phyloP scores from a whole-genome alignment of 2,113 vertebrate species.

The Cololabis saira region DNA sequence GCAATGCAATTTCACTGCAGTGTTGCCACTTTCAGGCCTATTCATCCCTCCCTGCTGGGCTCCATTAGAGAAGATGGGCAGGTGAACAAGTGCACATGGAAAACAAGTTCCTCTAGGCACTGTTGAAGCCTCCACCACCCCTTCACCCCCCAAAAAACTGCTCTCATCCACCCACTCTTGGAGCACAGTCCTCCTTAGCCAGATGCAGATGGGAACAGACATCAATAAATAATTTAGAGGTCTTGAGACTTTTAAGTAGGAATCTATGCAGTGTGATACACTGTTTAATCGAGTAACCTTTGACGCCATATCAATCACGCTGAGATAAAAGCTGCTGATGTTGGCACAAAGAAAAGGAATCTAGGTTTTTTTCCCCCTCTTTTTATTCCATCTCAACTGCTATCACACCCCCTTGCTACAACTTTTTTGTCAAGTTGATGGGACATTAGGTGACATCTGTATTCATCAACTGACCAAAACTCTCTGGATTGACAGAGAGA shows the following conservation, averaged over 20 bases:
- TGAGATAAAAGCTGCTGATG: constrained; percentile 74
- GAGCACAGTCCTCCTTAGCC: constrained; percentile 68
- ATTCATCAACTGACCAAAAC: constrained; percentile 74
- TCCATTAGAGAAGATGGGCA: constrained; percentile 81
- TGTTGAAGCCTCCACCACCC: constrained; percentile 62
- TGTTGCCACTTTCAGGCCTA: constrained; percentile 64
- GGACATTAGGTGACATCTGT: constrained; percentile 71
- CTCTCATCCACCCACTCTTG: constrained; percentile 42
- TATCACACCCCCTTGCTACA: not conserved
- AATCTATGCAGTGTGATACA: constrained; percentile 88
- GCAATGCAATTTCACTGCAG: constrained; percentile 63
- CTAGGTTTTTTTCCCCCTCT: constrained; percentile 13
- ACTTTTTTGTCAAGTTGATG: constrained; percentile 58
- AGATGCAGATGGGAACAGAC: constrained; percentile 91
- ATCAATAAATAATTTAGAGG: constrained; percentile 98
- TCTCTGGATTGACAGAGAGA: constrained; percentile 30
- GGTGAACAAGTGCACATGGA: constrained; percentile 87
- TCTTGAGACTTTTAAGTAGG: constrained; percentile 95
- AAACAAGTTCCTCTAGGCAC: constrained; percentile 89
- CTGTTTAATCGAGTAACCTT: constrained; percentile 90
- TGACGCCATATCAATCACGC: constrained; percentile 82
- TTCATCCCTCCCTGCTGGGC: constrained; percentile 78
- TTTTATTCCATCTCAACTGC: constrained; percentile 28
- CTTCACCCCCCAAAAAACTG: constrained; percentile 16
- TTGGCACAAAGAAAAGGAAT: constrained; percentile 71